Percentiles rank a stretch among this genome's conserved stretches.
phyloP scores from a whole-genome alignment of 2,113 vertebrate species.

The Sceloporus tristichus region DNA sequence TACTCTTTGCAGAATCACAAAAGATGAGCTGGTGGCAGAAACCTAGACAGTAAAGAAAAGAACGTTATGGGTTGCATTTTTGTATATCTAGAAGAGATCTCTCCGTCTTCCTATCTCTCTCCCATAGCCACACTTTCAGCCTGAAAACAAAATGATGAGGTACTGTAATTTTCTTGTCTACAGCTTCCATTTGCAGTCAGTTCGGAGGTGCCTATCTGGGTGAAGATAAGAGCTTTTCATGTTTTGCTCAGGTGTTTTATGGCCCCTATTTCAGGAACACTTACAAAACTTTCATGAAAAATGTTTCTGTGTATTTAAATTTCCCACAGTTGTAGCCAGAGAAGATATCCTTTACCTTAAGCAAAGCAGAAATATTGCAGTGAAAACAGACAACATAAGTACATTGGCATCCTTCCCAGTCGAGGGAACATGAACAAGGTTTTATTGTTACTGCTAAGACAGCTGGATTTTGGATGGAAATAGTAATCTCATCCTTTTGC shows the following conservation, averaged over 20 bases:
- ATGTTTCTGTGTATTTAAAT: conserved; percentile 67
- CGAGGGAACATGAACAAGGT: conserved; percentile 58
- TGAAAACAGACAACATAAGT: conserved; percentile 61
- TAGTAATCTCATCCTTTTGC: conserved; percentile 52
- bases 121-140: conserved; percentile 16
- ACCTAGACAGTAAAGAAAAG: not conserved
- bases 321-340: conserved; percentile 47
- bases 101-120: conserved; percentile 24
- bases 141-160: conserved; percentile 47
- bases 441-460: conserved; percentile 61
- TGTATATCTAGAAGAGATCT: conserved; percentile 3
- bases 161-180: conserved; percentile 63
- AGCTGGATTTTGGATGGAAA: conserved; percentile 61
- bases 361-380: conserved; percentile 63
- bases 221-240: conserved; percentile 62
- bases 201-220: conserved; percentile 59
- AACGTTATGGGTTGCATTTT: not conserved
- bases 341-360: conserved; percentile 68
- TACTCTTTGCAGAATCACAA: not conserved
- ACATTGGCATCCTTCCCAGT: conserved; percentile 51
- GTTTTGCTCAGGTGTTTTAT: conserved; percentile 66
- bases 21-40: not conserved
- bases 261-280: conserved; percentile 64
- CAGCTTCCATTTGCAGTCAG: conserved; percentile 57
- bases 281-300: conserved; percentile 68